A percentile compares a stretch with the other conserved stretches of the same genome.
phyloP scores from a whole-genome alignment of 2,888 invertebrate species.

The Ophion costatus region DNA sequence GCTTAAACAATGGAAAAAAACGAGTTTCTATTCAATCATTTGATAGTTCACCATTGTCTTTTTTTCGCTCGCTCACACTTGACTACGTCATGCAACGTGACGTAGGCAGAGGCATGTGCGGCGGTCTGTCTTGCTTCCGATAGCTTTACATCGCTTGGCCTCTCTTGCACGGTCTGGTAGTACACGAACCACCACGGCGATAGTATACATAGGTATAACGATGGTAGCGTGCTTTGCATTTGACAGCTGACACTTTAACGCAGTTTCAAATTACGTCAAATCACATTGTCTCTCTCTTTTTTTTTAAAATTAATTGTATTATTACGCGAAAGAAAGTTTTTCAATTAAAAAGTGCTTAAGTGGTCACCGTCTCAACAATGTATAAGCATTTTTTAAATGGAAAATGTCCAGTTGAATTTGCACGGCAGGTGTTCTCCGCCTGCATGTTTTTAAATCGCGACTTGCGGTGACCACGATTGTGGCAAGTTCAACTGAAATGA shows the following conservation, averaged over 20 bases:
- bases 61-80: neutral
- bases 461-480: neutral
- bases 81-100: neutral
- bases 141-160: neutral
- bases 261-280: neutral
- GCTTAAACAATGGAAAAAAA: neutral
- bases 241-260: neutral
- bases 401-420: neutral
- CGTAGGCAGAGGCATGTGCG: neutral
- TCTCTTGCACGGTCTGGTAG: neutral
- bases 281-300: neutral
- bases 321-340: neutral
- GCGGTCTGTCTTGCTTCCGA: neutral
- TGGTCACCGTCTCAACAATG: neutral
- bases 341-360: neutral
- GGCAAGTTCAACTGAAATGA: neutral
- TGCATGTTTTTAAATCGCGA: neutral
- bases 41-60: neutral
- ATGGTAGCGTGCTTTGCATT: neutral
- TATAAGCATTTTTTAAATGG: neutral
- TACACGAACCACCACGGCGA: neutral
- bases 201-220: neutral
- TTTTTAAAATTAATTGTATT: neutral
- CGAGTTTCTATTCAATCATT: neutral
- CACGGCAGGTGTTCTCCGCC: neutral